Evolutionary conservation across 2,113 vertebrate genomes (phyloP).

Genomic region (Oryzias javanicus): DNA sequence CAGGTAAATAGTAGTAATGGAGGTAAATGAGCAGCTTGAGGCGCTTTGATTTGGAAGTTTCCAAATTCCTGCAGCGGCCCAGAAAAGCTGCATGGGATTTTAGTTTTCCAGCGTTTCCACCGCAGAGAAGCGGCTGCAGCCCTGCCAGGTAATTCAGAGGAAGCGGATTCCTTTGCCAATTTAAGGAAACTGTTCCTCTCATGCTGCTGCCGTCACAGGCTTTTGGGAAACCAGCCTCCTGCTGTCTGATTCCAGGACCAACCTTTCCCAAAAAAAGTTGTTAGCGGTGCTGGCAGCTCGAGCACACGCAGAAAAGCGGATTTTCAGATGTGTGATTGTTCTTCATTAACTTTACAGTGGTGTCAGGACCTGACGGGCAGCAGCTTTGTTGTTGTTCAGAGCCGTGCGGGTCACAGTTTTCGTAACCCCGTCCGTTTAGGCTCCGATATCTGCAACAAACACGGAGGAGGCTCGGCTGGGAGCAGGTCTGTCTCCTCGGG

Average conservation of each 20-base stretch:
- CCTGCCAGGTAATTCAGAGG: slow-evolving; percentile 13
- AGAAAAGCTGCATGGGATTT: neutral
- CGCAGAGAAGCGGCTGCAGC: neutral
- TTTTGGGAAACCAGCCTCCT: slow-evolving; percentile 15
- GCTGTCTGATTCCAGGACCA: slow-evolving; percentile 1
- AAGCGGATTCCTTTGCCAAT: slow-evolving; percentile 31
- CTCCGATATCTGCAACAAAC: neutral
- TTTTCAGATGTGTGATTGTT: neutral
- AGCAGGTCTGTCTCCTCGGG: neutral
- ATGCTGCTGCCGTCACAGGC: slow-evolving; percentile 2
- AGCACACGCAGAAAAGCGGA: neutral
- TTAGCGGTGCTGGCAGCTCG: slow-evolving; percentile 33
- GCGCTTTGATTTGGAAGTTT: too few species aligned
- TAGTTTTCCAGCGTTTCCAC: neutral
- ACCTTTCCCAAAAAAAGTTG: slow-evolving; percentile 12
- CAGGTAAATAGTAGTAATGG: too few species aligned
- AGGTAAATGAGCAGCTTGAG: too few species aligned
- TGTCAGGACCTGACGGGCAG: neutral
- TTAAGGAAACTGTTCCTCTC: slow-evolving; percentile 32
- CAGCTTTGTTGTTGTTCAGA: neutral
- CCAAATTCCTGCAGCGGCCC: neutral
- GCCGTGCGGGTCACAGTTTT: neutral
- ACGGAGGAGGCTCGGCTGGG: neutral
- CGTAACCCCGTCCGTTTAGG: neutral
- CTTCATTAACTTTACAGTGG: neutral